These are phyloP conservation scores for Ellobius talpinus DNA, from an alignment of 2,113 vertebrate species.

Conservation along the genomic window DNA sequence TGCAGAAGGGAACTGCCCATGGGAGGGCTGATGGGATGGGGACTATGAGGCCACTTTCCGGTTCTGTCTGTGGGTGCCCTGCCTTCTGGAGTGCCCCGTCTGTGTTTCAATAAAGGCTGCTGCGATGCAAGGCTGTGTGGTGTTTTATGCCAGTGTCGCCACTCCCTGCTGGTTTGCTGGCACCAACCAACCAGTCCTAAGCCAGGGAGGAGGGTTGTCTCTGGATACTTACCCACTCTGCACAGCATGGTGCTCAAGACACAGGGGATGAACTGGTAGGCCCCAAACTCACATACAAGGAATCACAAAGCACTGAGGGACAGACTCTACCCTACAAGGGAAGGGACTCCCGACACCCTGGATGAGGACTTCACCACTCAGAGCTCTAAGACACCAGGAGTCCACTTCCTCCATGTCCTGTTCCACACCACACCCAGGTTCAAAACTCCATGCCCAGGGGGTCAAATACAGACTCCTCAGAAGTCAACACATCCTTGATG, in stretches of 20 bases:
- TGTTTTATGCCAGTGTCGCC: no score
- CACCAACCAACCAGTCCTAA: no score
- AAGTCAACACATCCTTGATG: background rate
- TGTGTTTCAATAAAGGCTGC: no score
- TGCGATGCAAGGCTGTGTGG: no score
- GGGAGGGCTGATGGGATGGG: no score
- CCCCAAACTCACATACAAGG: background rate
- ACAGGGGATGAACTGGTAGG: background rate
- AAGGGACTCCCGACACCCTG: background rate
- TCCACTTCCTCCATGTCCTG: background rate
- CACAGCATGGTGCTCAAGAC: background rate
- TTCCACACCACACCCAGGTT: background rate
- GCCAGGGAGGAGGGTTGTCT: background rate
- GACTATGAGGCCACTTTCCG: no score
- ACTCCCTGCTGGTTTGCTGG: no score
- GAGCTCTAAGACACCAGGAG: background rate
- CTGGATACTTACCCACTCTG: background rate
- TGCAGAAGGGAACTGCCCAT: background rate
- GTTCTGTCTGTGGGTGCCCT: no score
- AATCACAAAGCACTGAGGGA: background rate
- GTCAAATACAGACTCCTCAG: background rate
- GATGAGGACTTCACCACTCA: background rate
- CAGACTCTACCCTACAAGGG: background rate
- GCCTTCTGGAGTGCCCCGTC: no score
- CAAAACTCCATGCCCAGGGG: background rate